phyloP scores from a whole-genome alignment of 1,140 invertebrate species.

The Doryteuthis pealeii region DNA sequence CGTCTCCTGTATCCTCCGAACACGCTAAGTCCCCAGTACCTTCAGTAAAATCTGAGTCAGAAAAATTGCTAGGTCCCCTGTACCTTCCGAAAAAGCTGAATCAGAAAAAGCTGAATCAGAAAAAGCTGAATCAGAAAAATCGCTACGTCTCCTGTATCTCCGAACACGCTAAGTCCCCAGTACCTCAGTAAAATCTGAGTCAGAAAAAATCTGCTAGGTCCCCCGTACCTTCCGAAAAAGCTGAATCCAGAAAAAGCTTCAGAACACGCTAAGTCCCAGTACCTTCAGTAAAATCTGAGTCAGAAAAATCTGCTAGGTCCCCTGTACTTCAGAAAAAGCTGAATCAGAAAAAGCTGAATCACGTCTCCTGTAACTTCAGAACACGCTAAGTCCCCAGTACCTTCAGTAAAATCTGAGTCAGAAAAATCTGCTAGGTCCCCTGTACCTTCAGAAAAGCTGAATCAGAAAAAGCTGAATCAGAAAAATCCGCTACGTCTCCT shows the following conservation, averaged over 20 bases:
- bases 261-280: neutral
- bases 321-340: neutral
- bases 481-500: neutral
- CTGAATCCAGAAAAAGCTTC: neutral
- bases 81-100: neutral
- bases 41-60: neutral
- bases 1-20: neutral
- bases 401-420: neutral
- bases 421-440: neutral
- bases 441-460: neutral
- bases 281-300: neutral
- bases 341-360: neutral
- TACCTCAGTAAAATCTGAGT: neutral
- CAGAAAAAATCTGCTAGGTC: neutral
- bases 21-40: neutral
- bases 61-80: neutral
- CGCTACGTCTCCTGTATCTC: neutral
- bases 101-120: neutral
- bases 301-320: neutral
- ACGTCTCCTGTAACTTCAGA: neutral
- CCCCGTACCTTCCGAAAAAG: neutral
- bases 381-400: neutral
- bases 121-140: no score
- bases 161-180: neutral
- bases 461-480: slow-evolving; percentile 4